These are phyloP conservation scores for Octopus sinensis DNA, from an alignment of 1,140 invertebrate genomes.

Conservation along the genomic window DNA sequence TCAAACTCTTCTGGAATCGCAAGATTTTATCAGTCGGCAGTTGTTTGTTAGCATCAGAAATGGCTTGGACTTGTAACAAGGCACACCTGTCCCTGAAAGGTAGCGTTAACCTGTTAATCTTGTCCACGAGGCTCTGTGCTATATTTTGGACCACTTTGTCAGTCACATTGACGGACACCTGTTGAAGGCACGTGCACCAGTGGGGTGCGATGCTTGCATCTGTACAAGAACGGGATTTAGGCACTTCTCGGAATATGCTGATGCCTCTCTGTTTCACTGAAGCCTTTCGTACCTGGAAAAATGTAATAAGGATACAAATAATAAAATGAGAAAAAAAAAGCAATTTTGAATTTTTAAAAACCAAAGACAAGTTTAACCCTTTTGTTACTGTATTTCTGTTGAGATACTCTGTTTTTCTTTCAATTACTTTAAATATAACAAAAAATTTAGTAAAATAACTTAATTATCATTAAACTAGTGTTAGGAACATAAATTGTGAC, in stretches of 20 bases:
- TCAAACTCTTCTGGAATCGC: constrained; percentile 38
- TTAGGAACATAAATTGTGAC: too few relatives aligned
- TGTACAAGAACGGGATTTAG: constrained; percentile 52
- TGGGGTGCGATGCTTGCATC: constrained; percentile 55
- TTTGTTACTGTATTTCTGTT: too few relatives aligned
- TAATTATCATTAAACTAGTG: too few relatives aligned
- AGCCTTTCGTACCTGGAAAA: constrained; percentile 11
- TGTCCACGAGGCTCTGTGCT: neutral
- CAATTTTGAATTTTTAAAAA: too few relatives aligned
- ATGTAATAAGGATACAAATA: too few relatives aligned
- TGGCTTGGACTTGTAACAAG: constrained; percentile 21
- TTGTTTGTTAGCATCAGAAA: constrained; percentile 25
- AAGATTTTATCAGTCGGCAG: constrained; percentile 34
- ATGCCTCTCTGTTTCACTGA: constrained; percentile 45
- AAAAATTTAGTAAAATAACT: too few relatives aligned
- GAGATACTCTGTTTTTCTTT: too few relatives aligned
- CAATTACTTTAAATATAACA: too few relatives aligned
- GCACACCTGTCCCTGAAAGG: constrained; percentile 36
- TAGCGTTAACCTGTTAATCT: neutral
- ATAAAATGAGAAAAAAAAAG: too few relatives aligned
- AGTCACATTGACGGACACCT: neutral
- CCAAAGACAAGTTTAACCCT: too few relatives aligned
- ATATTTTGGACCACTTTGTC: neutral
- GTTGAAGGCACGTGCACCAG: constrained; percentile 56
- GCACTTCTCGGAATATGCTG: constrained; percentile 56